phyloP scores from a whole-genome alignment of 2,888 invertebrate species.

The Platypus cylindrus region DNA sequence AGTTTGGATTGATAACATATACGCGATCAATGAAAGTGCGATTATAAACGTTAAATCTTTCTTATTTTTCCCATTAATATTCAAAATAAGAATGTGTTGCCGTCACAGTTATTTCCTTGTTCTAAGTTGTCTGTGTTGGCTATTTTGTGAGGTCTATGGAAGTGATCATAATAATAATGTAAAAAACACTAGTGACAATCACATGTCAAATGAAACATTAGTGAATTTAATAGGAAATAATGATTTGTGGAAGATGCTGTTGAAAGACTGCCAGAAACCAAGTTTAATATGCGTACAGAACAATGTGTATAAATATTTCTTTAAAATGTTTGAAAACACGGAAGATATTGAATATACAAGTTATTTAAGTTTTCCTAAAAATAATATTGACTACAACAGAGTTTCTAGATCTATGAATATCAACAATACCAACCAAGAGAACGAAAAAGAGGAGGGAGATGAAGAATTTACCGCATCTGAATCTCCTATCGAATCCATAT shows the following conservation, averaged over 20 bases:
- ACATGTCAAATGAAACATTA: slow-evolving; percentile 26
- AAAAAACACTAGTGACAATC: slow-evolving; percentile 30
- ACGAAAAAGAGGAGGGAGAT: slow-evolving; percentile 37
- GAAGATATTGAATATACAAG: slow-evolving; percentile 34
- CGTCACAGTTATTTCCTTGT: slow-evolving; percentile 11
- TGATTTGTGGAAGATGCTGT: slow-evolving; percentile 58
- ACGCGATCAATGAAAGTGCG: slow-evolving; percentile 21
- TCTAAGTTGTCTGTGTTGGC: slow-evolving; percentile 8
- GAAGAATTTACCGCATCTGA: slow-evolving; percentile 24
- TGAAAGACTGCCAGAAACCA: slow-evolving; percentile 54
- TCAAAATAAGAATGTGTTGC: too few relatives aligned
- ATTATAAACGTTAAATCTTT: too few relatives aligned
- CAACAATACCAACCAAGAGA: slow-evolving; percentile 25
- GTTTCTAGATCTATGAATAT: slow-evolving; percentile 5
- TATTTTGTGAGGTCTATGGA: slow-evolving; percentile 13
- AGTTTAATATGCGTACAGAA: slow-evolving; percentile 64
- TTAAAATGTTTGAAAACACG: slow-evolving; percentile 46
- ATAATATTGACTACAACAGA: slow-evolving; percentile 22
- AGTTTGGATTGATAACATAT: slow-evolving; percentile 25
- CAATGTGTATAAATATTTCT: slow-evolving; percentile 61
- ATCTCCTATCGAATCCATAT: slow-evolving; percentile 61
- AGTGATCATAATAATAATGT: too few relatives aligned
- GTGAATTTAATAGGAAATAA: slow-evolving; percentile 39
- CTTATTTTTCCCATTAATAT: background rate
- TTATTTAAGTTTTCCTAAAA: slow-evolving; percentile 40